Conservation (phyloP, 2,113 vertebrate species). For the Thunnus thynnus region DNA sequence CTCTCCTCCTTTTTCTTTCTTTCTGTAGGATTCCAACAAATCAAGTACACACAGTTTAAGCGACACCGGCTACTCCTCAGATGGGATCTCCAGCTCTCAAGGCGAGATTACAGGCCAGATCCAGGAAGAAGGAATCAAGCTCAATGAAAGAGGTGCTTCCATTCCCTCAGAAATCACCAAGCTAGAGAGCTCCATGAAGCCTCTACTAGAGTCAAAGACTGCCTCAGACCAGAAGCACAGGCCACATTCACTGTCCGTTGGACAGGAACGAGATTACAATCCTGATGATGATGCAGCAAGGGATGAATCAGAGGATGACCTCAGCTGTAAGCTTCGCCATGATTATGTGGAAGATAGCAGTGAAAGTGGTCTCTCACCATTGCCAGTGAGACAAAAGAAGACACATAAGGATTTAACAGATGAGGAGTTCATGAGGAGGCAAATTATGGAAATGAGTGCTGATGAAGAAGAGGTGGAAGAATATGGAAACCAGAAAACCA, state of each 20-base stretch:
- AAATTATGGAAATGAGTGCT: slow-evolving; percentile 98
- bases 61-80: slow-evolving; percentile 97
- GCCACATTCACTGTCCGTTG: slow-evolving; percentile 93
- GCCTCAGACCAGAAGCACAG: slow-evolving; percentile 82
- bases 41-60: slow-evolving; percentile 96
- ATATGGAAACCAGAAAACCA: slow-evolving; percentile 81
- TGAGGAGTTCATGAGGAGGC: slow-evolving; percentile 98
- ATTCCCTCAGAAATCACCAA: slow-evolving; percentile 95
- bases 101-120: slow-evolving; percentile 95
- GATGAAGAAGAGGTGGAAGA: slow-evolving; percentile 96
- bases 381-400: slow-evolving; percentile 88
- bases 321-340: slow-evolving; percentile 95
- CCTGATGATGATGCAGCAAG: slow-evolving; percentile 92
- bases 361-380: slow-evolving; percentile 93
- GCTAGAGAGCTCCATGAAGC: slow-evolving; percentile 92
- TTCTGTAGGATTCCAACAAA: slow-evolving; percentile 91
- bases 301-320: slow-evolving; percentile 93
- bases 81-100: slow-evolving; percentile 96
- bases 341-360: slow-evolving; percentile 98
- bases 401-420: slow-evolving; percentile 87
- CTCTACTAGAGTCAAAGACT: slow-evolving; percentile 89
- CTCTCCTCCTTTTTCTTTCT: slow-evolving; percentile 48
- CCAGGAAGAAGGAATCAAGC: slow-evolving; percentile 92
- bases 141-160: slow-evolving; percentile 90
- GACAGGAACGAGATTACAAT: slow-evolving; percentile 89